Base-by-base conservation (phyloP, 1,140 invertebrate genomes). In the Augochlora pura region DNA sequence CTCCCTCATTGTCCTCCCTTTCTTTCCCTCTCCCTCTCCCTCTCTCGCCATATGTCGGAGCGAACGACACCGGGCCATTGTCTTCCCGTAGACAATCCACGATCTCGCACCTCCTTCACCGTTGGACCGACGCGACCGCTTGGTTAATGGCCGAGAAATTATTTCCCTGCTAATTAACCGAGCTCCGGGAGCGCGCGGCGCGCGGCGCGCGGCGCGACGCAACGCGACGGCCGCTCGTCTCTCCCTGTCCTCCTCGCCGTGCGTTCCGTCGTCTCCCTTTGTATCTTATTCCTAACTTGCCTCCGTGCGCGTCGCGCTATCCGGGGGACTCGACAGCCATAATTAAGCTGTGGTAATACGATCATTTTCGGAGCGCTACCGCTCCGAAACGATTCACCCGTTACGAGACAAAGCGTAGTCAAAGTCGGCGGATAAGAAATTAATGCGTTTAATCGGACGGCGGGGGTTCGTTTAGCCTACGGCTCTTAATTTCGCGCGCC, bases 131-230 rank as follows among this genome's bases (percentile, higher is more conserved):
- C 12, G 49, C 32, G 54, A 18, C 49, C 83, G 83, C 80, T 79
- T 68, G 80, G 75, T 86, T 86, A 86, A 86, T 86, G 83, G 76
- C 80, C 84, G 83, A 86, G 83, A 86, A 85, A 86, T 86, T 85
- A 86, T 86, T 86, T 86, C 83, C 83, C 76, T 76, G 83, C 80
- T 86, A 86, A 86, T 86, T 86, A 86, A 86, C 84, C 78, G 42
- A 77, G 71, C 77, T 79, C 65, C 16, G 10, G 42, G 42, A 46
- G 42, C 42, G 42, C 54, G 10, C 32, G 49, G n/a, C n/a, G n/a
- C n/a, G n/a, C n/a, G n/a, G n/a, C n/a, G n/a, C n/a, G n/a, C n/a
- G n/a, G n/a, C n/a, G n/a, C n/a, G n/a, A n/a, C n/a, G n/a, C n/a
- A n/a, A 14, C 12, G 16, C 49, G 16, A 32, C 32, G 32, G 32